These are phyloP conservation scores for Drosophila willistoni DNA, from an alignment of 1,140 invertebrate species.

Conservation along the genomic window DNA sequence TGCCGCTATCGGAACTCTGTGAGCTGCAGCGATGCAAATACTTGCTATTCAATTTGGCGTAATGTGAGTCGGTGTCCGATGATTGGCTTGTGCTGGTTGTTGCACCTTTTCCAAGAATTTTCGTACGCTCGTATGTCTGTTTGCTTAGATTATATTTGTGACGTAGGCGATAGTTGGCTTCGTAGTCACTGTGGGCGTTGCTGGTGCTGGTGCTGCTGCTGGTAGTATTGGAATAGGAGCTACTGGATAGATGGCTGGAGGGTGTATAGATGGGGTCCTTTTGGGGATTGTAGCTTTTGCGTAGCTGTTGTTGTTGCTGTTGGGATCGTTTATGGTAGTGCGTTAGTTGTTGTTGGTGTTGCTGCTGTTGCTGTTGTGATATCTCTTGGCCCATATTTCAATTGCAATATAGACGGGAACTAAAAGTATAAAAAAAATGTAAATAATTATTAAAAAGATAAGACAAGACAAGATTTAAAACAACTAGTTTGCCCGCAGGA, in stretches of 20 bases:
- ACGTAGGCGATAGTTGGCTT: constrained; percentile 66
- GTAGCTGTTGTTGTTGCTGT: constrained; percentile 37
- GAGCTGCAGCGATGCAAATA: constrained; percentile 60
- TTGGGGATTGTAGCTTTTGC: constrained; percentile 45
- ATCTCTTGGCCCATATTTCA: constrained; percentile 83
- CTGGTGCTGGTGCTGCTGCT: constrained; percentile 1
- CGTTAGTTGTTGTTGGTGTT: constrained; percentile 53
- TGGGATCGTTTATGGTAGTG: constrained; percentile 38
- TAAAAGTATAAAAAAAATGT: constrained; percentile 2
- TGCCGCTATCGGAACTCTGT: constrained; percentile 76
- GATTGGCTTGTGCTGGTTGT: constrained; percentile 31
- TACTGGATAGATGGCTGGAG: constrained; percentile 55
- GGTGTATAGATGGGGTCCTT: constrained; percentile 64
- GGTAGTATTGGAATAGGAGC: constrained; percentile 33
- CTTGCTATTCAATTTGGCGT: constrained; percentile 61
- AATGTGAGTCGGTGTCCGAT: constrained; percentile 61
- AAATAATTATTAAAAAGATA: neutral
- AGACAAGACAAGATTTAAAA: no score
- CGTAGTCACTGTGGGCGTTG: constrained; percentile 45
- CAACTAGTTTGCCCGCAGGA: no score
- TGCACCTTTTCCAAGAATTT: constrained; percentile 30
- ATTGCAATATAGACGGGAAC: constrained; percentile 69
- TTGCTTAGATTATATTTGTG: constrained; percentile 76
- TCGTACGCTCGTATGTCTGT: constrained; percentile 72
- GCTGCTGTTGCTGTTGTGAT: constrained; percentile 79